A percentile compares a stretch with the other conserved stretches of the same genome.
These are phyloP conservation scores for Ectropis crepuscularia DNA, from an alignment of 2,888 invertebrate species.

Conservation along the genomic window DNA sequence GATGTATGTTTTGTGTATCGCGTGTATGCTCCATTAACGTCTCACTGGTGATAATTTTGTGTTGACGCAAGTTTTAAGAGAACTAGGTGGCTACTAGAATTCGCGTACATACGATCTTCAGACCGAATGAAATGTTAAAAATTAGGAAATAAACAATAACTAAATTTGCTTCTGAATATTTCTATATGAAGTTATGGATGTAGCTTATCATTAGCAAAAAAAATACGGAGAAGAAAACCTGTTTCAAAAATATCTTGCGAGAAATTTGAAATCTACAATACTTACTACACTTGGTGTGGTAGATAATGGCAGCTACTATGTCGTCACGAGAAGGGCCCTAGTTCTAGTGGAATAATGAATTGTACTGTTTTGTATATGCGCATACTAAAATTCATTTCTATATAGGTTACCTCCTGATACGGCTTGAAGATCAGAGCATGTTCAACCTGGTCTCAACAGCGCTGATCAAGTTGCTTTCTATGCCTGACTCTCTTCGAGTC, in stretches of 20 bases:
- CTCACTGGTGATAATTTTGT: slow-evolving; percentile 13
- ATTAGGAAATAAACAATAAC: neutral
- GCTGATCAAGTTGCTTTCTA: slow-evolving; percentile 63
- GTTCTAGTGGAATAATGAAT: neutral
- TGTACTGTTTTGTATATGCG: neutral
- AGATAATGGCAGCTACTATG: no score
- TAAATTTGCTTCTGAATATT: neutral
- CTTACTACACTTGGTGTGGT: no score
- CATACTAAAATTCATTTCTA: neutral
- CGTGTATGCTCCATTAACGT: slow-evolving; percentile 14
- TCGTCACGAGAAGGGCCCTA: no score
- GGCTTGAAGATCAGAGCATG: slow-evolving; percentile 57
- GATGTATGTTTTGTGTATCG: neutral
- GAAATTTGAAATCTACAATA: no score
- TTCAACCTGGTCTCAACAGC: slow-evolving; percentile 62
- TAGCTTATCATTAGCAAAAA: no score
- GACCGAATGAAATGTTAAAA: no score
- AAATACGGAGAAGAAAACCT: no score
- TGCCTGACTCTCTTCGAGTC: slow-evolving; percentile 50
- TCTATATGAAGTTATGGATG: no score
- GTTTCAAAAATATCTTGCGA: no score
- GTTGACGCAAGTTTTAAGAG: slow-evolving; percentile 23
- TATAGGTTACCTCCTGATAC: slow-evolving; percentile 66
- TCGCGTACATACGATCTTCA: no score
- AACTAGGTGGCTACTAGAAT: neutral